phyloP scores from a whole-genome alignment of 2,888 invertebrate genomes.

The Mantis religiosa region DNA sequence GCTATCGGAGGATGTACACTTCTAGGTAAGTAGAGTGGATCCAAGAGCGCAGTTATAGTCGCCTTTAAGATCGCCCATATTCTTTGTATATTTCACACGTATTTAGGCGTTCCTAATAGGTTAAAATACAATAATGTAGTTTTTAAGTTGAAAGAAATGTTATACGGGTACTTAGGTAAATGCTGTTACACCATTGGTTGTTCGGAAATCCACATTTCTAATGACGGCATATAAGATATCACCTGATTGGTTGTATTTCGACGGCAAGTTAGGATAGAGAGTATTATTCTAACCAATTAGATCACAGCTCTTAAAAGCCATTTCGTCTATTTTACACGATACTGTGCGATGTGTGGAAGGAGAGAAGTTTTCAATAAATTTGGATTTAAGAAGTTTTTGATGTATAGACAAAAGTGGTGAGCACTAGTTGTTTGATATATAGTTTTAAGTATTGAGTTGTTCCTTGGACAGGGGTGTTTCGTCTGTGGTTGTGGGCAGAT shows the following conservation, averaged over 20 bases:
- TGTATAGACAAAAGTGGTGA: constrained; percentile 36
- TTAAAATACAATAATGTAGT: not conserved
- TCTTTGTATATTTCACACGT: not conserved
- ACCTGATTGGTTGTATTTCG: constrained; percentile 45
- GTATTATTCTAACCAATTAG: constrained; percentile 51
- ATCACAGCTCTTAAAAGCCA: constrained; percentile 41
- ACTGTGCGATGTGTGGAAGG: constrained; percentile 32
- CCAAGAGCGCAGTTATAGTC: not conserved
- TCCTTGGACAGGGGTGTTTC: constrained; percentile 16
- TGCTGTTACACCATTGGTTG: constrained; percentile 42
- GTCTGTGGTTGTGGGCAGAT: constrained; percentile 16
- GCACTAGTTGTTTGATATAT: constrained; percentile 33
- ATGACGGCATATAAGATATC: constrained; percentile 36
- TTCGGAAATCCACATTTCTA: constrained; percentile 47
- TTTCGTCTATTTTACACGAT: constrained; percentile 38
- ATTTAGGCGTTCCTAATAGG: not conserved
- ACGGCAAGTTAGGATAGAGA: constrained; percentile 46
- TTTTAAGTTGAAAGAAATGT: constrained; percentile 26
- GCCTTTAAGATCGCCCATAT: not conserved
- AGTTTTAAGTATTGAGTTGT: constrained; percentile 5
- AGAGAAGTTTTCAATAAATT: constrained; percentile 30
- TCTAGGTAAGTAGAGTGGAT: not conserved
- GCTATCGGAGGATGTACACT: not conserved
- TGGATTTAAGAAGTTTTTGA: constrained; percentile 35
- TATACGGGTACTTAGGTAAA: constrained; percentile 29